A percentile compares a stretch with the other conserved stretches of the same genome.
Conservation (phyloP, 2,797 vertebrate species). For the Psittacula echo region DNA sequence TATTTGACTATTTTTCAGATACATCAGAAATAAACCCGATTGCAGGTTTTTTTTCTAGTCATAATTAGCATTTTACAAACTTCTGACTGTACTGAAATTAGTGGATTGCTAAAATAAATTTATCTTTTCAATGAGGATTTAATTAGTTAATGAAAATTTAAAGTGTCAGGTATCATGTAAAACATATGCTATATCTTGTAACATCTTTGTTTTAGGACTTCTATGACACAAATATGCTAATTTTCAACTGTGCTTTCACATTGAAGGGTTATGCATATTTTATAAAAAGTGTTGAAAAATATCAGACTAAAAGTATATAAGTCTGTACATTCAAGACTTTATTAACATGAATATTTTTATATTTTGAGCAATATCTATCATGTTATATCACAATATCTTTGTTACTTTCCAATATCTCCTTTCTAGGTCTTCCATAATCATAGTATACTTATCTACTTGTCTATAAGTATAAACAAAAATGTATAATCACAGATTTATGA, state of each 20-base stretch:
- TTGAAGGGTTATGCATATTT: background rate
- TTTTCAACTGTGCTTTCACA: background rate
- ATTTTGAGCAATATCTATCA: background rate
- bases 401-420: background rate
- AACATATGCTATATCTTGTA: background rate
- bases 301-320: background rate
- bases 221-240: background rate
- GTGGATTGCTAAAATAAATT: background rate
- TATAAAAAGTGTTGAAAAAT: background rate
- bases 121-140: background rate
- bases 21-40: background rate
- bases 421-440: background rate
- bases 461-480: background rate
- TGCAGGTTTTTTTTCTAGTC: background rate
- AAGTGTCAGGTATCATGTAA: background rate
- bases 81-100: background rate
- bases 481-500: background rate
- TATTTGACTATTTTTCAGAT: background rate
- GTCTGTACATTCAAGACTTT: background rate
- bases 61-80: background rate
- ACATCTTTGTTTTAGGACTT: background rate
- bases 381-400: fast-evolving
- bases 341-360: background rate
- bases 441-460: background rate
- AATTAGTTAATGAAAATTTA: background rate